Evolutionary conservation across 2,113 vertebrate genomes (phyloP).

Genomic region (Pao palembangensis): DNA sequence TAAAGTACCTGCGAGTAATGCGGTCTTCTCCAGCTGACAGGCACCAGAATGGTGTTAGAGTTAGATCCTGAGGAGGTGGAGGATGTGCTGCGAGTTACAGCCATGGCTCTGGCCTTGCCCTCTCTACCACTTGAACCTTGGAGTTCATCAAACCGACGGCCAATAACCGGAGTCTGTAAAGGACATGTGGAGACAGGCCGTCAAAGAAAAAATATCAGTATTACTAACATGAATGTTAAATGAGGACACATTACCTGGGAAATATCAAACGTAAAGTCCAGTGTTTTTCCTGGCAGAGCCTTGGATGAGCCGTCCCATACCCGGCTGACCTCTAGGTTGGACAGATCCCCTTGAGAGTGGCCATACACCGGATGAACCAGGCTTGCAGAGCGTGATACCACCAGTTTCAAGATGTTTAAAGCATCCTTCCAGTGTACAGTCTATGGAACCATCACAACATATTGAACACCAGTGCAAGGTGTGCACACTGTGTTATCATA

Average conservation of each 20-base stretch:
- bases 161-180: slow-evolving; percentile 79
- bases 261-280: slow-evolving; percentile 98
- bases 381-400: slow-evolving; percentile 95
- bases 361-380: slow-evolving; percentile 87
- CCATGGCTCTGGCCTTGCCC: slow-evolving; percentile 88
- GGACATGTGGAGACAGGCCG: neutral
- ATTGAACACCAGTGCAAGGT: slow-evolving; percentile 3
- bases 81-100: slow-evolving; percentile 92
- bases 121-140: slow-evolving; percentile 86
- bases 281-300: slow-evolving; percentile 93
- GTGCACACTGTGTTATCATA: neutral
- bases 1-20: slow-evolving; percentile 90
- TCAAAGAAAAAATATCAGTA: neutral
- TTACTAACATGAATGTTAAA: neutral
- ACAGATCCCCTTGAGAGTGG: slow-evolving; percentile 86
- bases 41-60: slow-evolving; percentile 96
- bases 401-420: slow-evolving; percentile 92
- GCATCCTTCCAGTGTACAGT: slow-evolving; percentile 96
- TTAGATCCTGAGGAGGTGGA: slow-evolving; percentile 97
- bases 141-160: slow-evolving; percentile 89
- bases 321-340: slow-evolving; percentile 91
- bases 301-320: slow-evolving; percentile 94
- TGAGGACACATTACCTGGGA: slow-evolving; percentile 82
- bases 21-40: slow-evolving; percentile 97
- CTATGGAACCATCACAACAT: slow-evolving; percentile 62